Percentiles rank a stretch among this genome's conserved stretches.
These are phyloP conservation scores for Lagorchestes hirsutus DNA, from an alignment of 2,797 vertebrate genomes.

Conservation along the genomic window DNA sequence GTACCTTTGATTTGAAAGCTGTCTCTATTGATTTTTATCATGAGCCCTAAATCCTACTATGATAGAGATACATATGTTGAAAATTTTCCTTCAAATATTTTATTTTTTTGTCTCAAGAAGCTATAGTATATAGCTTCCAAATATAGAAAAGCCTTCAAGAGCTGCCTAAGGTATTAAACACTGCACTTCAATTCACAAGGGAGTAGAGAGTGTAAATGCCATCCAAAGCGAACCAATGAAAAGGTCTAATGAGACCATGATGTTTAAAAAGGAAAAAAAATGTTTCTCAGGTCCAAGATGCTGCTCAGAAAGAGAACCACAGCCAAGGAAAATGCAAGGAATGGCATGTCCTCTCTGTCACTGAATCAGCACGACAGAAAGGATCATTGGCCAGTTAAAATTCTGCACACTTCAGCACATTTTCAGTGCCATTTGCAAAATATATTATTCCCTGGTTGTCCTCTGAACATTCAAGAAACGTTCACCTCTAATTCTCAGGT, in stretches of 20 bases:
- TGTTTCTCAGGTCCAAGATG: background rate
- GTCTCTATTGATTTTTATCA: slow-evolving; percentile 41
- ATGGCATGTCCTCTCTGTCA: slow-evolving; percentile 33
- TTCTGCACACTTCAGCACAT: slow-evolving; percentile 56
- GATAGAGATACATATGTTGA: slow-evolving; percentile 28
- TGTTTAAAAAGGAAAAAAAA: slow-evolving; percentile 55
- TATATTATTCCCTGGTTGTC: slow-evolving; percentile 45
- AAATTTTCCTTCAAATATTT: background rate
- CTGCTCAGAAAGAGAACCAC: slow-evolving; percentile 17
- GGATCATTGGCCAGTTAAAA: slow-evolving; percentile 55
- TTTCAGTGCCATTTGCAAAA: slow-evolving; percentile 62
- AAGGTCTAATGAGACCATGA: slow-evolving; percentile 60
- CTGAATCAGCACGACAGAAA: slow-evolving; percentile 46
- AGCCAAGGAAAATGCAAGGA: slow-evolving; percentile 42
- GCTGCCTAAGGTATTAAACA: slow-evolving; percentile 19
- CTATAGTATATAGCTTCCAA: slow-evolving; percentile 28
- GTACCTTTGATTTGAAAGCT: slow-evolving; percentile 28
- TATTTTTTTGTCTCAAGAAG: slow-evolving; percentile 38
- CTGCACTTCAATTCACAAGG: slow-evolving; percentile 53
- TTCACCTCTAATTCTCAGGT: slow-evolving; percentile 52
- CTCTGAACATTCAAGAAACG: background rate
- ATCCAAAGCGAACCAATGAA: slow-evolving; percentile 18
- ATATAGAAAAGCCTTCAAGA: slow-evolving; percentile 43
- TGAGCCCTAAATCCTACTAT: slow-evolving; percentile 44
- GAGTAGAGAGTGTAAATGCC: background rate